These are phyloP conservation scores for Hypomecis punctinalis DNA, from an alignment of 2,888 invertebrate species.

Conservation along the genomic window DNA sequence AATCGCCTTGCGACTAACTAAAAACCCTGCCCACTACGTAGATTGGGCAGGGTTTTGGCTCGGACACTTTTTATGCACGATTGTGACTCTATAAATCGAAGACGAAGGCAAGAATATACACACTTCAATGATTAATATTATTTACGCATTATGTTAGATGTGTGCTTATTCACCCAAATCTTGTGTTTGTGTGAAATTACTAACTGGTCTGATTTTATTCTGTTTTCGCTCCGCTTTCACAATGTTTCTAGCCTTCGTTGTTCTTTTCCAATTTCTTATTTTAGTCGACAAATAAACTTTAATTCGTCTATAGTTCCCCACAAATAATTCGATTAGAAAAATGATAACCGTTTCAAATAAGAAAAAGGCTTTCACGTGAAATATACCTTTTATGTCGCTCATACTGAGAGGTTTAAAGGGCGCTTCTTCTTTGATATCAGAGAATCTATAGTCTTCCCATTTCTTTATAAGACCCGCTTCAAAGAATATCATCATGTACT, in stretches of 20 bases:
- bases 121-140: no score
- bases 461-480: slow-evolving; percentile 75
- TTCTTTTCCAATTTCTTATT: slow-evolving; percentile 18
- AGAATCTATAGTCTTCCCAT: slow-evolving; percentile 75
- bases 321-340: slow-evolving; percentile 63
- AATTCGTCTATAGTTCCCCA: slow-evolving; percentile 40
- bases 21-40: no score
- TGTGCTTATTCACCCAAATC: background rate
- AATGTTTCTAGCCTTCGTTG: background rate
- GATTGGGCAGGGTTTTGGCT: no score
- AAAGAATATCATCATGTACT: slow-evolving; percentile 61
- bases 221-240: slow-evolving; percentile 18
- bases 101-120: no score
- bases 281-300: slow-evolving; percentile 17
- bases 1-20: no score
- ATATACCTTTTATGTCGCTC: slow-evolving; percentile 65
- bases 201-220: slow-evolving; percentile 19
- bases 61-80: no score
- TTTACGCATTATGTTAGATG: no score
- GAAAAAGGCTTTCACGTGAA: slow-evolving; percentile 58
- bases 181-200: slow-evolving; percentile 25
- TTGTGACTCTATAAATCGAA: no score
- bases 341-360: slow-evolving; percentile 50
- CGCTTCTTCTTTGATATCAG: slow-evolving; percentile 68
- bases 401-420: slow-evolving; percentile 62